These are phyloP conservation scores for Montipora capricornis DNA, from an alignment of 64 coral and sea anemone species.

Conservation along the genomic window DNA sequence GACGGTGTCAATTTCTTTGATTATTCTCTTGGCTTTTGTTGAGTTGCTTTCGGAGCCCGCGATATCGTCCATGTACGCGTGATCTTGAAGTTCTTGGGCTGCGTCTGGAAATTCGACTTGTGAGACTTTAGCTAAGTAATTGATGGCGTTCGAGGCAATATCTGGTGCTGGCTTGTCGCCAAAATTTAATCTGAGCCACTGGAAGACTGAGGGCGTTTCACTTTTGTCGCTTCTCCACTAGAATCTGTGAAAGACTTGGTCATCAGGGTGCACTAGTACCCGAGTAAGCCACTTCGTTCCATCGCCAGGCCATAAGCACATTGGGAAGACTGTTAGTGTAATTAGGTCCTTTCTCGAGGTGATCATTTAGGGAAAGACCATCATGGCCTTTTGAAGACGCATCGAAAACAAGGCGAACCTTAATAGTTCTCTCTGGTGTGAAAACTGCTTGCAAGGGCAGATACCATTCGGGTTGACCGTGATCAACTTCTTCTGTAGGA, in stretches of 20 bases:
- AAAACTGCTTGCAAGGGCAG: not conserved
- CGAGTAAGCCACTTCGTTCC: constrained; percentile 5
- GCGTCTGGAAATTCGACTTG: too few species aligned
- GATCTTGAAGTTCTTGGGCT: too few species aligned
- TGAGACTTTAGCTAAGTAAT: not conserved
- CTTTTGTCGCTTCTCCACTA: too few species aligned
- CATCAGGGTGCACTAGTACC: not conserved
- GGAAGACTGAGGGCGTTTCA: too few species aligned
- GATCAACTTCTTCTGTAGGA: constrained; percentile 15
- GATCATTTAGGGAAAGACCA: not conserved
- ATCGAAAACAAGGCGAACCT: constrained; percentile 34
- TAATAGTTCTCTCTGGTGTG: not conserved
- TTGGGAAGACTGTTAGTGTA: too few species aligned
- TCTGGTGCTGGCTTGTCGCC: constrained; percentile 80
- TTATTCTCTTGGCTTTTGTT: too few species aligned
- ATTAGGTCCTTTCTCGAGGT: too few species aligned
- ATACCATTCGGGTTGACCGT: constrained; percentile 14
- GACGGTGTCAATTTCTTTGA: too few species aligned
- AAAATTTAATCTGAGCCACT: constrained; percentile 29
- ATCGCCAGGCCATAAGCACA: not conserved
- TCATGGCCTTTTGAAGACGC: constrained; percentile 31
- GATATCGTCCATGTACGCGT: too few species aligned
- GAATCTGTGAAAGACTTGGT: too few species aligned
- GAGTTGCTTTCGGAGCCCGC: too few species aligned
- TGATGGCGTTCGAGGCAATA: constrained; percentile 58